Evolutionary conservation across 2,888 invertebrate genomes (phyloP).

Genomic region (Molanna angustata): DNA sequence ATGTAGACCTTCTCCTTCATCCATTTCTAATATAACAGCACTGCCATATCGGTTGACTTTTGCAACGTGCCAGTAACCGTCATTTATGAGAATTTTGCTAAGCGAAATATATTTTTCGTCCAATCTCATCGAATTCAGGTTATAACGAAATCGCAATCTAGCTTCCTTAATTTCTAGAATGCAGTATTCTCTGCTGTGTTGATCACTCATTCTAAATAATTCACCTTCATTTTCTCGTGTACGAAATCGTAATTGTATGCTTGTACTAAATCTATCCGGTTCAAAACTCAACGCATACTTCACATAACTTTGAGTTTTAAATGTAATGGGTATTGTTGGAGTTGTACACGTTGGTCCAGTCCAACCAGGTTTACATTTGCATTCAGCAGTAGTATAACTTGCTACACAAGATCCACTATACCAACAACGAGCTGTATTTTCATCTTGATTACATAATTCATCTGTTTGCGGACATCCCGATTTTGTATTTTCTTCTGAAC

Average conservation of each 20-base stretch:
- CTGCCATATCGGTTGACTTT: conserved; percentile 88
- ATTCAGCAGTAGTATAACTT: conserved; percentile 82
- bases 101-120: conserved; percentile 90
- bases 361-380: conserved; percentile 95
- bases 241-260: conserved; percentile 89
- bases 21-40: conserved; percentile 86
- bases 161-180: conserved; percentile 89
- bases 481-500: conserved; percentile 78
- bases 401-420: conserved; percentile 92
- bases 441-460: conserved; percentile 84
- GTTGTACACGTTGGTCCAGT: conserved; percentile 85
- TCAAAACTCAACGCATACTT: conserved; percentile 94
- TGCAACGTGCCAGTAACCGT: conserved; percentile 96
- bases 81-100: conserved; percentile 84
- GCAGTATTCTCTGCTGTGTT: conserved; percentile 91
- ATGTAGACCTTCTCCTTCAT: conserved; percentile 90
- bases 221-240: conserved; percentile 92
- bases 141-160: conserved; percentile 85
- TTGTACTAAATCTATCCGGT: conserved; percentile 87
- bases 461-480: conserved; percentile 93
- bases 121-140: conserved; percentile 85
- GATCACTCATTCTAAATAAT: conserved; percentile 89
- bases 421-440: conserved; percentile 82
- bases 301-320: conserved; percentile 92
- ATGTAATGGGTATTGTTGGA: conserved; percentile 86